Evolutionary conservation across 2,797 vertebrate species (phyloP), one percentile per base, ranked within the genome.

Genomic region (Propithecus perrieri): DNA sequence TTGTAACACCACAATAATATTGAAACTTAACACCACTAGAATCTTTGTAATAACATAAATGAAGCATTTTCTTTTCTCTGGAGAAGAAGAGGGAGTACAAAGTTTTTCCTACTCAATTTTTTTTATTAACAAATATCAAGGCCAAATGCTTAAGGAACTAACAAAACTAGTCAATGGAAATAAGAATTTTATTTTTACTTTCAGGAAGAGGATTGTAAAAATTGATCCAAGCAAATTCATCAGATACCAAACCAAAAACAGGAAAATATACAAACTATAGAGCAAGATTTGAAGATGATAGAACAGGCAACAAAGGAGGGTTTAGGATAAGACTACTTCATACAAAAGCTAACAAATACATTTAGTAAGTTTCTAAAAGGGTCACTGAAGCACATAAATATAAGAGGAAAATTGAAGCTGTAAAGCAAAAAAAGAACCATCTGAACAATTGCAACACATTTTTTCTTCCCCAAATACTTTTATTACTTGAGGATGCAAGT

Each of bases 241-340:
- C 55, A 86, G 35, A 72, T 90, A 87, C 1, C 93, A 97, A 92
- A 89, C 6, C 75, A 85, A 92, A 94, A 94, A 7, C 63, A 91
- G 96, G 20, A 72, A 80, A 88, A 72, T 72, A 88, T 65, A 91
- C 72, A 97, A 95, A 84, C 53, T 61, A 88, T 5, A 92, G 22
- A 81, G 33, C 24, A 95, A 43, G n/a, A 95, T 69, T 59, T 89
- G 38, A 93, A 80, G 71, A 85, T 55, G 30, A 84, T 2, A 95
- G 11, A 94, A 61, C 28, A 79, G 59, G 46, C 17, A 63, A 94
- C 55, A 96, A 94, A 96, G 46, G 24, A 69, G 8, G 33, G 14
- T 80, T 95, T 87, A 95, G 79, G 65, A 91, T 57, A 95, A 94
- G n/a, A 85, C 50, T 85, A 78, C 75, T 92, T 94, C 69, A 89